phyloP scores from a whole-genome alignment of 2,888 invertebrate genomes.

The Epirrhoe tristata region DNA sequence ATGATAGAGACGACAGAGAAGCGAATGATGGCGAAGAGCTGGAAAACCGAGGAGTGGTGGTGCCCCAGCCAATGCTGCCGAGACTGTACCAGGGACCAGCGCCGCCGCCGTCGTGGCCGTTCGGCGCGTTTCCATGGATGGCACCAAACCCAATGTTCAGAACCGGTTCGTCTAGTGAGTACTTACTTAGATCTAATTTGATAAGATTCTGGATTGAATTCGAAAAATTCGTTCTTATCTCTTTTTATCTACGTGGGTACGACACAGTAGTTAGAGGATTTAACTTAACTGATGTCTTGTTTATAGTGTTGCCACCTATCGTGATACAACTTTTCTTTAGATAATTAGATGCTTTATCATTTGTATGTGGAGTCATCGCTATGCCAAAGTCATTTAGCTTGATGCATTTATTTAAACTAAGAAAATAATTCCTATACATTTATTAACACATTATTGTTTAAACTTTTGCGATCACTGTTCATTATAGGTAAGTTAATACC shows the following conservation, averaged over 20 bases:
- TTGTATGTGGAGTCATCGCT: not conserved
- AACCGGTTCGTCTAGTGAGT: slow-evolving; percentile 86
- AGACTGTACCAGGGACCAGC: slow-evolving; percentile 84
- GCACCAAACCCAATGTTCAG: slow-evolving; percentile 86
- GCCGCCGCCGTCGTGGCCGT: slow-evolving; percentile 85
- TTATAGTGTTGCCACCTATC: slow-evolving; percentile 19
- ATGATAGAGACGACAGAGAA: slow-evolving; percentile 77
- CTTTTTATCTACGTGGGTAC: slow-evolving; percentile 38
- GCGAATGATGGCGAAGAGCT: slow-evolving; percentile 77
- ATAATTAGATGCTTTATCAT: slow-evolving; percentile 1
- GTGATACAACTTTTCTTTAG: slow-evolving; percentile 2
- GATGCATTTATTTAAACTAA: not conserved
- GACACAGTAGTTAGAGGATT: slow-evolving; percentile 31
- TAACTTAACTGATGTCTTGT: slow-evolving; percentile 10
- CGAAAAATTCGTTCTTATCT: slow-evolving; percentile 34
- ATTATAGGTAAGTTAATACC: no score
- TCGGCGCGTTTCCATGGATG: slow-evolving; percentile 89
- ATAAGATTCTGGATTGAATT: slow-evolving; percentile 33
- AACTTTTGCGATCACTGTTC: no score
- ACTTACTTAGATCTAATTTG: slow-evolving; percentile 33
- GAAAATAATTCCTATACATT: not conserved
- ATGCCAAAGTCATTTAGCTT: not conserved
- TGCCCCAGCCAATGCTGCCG: slow-evolving; percentile 88
- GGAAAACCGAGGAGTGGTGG: slow-evolving; percentile 84
- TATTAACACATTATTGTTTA: not conserved